These are phyloP conservation scores for Rhineura floridana DNA, from an alignment of 2,113 vertebrate species.

Conservation along the genomic window DNA sequence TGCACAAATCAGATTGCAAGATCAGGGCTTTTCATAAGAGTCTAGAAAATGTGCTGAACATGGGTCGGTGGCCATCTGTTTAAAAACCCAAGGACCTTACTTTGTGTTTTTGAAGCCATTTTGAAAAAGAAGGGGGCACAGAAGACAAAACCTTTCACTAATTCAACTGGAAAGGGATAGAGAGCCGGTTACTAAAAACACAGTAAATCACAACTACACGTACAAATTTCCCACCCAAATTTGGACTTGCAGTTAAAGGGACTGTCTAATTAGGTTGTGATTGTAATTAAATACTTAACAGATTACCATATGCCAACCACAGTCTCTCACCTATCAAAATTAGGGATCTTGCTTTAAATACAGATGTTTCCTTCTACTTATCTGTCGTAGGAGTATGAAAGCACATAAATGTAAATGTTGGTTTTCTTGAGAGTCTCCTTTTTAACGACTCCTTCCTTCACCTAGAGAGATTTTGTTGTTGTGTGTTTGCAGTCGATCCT, in stretches of 20 bases:
- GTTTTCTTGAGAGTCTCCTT: constrained; percentile 14
- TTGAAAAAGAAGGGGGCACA: not conserved
- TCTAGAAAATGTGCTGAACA: not conserved
- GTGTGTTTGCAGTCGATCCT: not conserved
- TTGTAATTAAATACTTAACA: constrained; percentile 52
- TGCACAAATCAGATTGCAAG: not conserved
- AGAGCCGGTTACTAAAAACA: constrained; percentile 37
- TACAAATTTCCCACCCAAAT: constrained; percentile 52
- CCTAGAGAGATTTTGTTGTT: not conserved
- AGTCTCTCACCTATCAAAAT: constrained; percentile 7
- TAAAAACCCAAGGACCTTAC: not conserved
- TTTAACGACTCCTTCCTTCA: not conserved
- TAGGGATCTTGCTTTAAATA: not conserved
- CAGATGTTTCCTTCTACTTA: constrained; percentile 16
- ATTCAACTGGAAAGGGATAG: constrained; percentile 23
- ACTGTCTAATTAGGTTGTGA: constrained; percentile 50
- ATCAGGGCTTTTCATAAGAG: not conserved
- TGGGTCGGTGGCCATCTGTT: not conserved
- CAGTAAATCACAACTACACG: constrained; percentile 49
- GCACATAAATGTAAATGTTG: not conserved
- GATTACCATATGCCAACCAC: constrained; percentile 32
- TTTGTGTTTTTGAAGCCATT: not conserved
- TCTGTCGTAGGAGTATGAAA: constrained; percentile 32
- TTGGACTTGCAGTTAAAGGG: constrained; percentile 46
- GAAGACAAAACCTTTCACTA: constrained; percentile 25